Base-by-base conservation (phyloP, 2,797 vertebrate genomes). In the Sciurus vulgaris region DNA sequence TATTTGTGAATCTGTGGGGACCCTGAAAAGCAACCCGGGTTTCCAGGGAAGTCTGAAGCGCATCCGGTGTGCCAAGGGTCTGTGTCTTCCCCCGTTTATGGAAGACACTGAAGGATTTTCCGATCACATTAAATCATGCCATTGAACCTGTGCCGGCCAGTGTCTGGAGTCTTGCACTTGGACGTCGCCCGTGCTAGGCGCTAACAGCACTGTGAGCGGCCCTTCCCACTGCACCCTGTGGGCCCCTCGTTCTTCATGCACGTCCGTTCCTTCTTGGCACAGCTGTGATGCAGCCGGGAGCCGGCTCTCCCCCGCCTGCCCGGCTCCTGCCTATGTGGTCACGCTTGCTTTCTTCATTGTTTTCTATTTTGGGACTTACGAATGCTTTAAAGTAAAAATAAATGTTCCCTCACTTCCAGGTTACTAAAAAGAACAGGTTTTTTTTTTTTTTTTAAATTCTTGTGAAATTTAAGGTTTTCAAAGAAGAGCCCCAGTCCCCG, bases 311-410 rank as follows among this genome's bases (percentile, higher is more conserved):
- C 4, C 18, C 41, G 26, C 14, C 5, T 10, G 11, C 13, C 28
- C 44, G 2, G 4, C 20, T 44, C 67, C n/a, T 38, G 38, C 38
- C 14, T 3, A 44, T 14, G 14, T 7, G 20, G n/a, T 59, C 20
- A 13, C 13, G 61, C 78, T 65, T 7, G 9, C n/a, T 87, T 24
- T 28, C 18, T 63, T 93, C 18, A 4, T 10, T 49, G 33, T 8
- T 35, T 85, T 26, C 65, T 82, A 10, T 86, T 82, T 88, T 7
- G 59, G 78, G 63, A 11, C 38, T 89, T 2, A 44, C 2, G 2
- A 35, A 20, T 24, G 87, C 77, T 86, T 87, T 78, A 83, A n/a
- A 22, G 79, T 94, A 79, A 84, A 94, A 96, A 74, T 77, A 94
- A 84, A 76, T 2, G 33, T 14, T 33, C 7, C 30, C 63, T 91